Evolutionary conservation across 2,113 vertebrate genomes (phyloP).

Genomic region (Sebastes schlegelii): DNA sequence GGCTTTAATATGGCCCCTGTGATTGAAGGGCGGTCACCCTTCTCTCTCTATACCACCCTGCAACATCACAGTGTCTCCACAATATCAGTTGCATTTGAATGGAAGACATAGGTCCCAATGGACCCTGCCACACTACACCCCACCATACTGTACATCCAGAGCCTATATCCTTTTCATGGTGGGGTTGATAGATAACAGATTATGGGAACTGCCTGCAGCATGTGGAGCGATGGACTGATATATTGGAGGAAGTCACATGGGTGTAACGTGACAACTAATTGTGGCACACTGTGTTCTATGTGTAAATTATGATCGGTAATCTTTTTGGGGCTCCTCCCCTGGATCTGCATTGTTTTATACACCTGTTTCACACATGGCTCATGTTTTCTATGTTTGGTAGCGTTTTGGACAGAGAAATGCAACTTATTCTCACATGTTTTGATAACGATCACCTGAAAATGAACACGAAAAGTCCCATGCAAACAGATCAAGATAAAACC

Average conservation of each 20-base stretch:
- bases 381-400: not conserved
- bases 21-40: not conserved
- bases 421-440: not conserved
- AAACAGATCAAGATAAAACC: not conserved
- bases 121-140: slow-evolving; percentile 4
- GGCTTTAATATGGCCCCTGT: not conserved
- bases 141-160: not conserved
- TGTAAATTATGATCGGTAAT: not conserved
- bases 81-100: slow-evolving; percentile 38
- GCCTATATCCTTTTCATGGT: slow-evolving; percentile 2
- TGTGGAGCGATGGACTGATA: not conserved
- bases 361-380: not conserved
- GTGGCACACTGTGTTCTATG: slow-evolving; percentile 19
- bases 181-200: not conserved
- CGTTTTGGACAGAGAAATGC: not conserved
- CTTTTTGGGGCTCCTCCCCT: not conserved
- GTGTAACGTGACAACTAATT: slow-evolving; percentile 2
- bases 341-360: not conserved
- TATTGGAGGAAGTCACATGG: not conserved
- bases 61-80: slow-evolving; percentile 1
- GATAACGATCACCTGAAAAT: not conserved
- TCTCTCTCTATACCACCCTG: not conserved
- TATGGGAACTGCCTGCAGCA: slow-evolving; percentile 23
- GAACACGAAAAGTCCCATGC: not conserved
- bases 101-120: slow-evolving; percentile 1